Evolutionary conservation across 1,140 invertebrate species (phyloP).

Genomic region (Bathynomus jamesi): DNA sequence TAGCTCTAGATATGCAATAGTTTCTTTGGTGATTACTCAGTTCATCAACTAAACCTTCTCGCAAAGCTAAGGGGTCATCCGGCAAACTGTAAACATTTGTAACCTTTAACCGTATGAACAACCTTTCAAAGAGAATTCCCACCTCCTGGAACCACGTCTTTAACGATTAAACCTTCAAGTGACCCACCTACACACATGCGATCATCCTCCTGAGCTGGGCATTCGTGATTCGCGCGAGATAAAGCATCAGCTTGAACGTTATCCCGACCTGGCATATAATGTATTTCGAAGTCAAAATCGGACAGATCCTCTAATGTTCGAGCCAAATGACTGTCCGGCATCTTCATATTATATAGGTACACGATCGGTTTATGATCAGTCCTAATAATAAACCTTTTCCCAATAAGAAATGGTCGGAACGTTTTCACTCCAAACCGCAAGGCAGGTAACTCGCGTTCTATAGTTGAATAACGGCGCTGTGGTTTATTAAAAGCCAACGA

Average conservation of each 20-base stretch:
- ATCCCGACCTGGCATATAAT: background rate
- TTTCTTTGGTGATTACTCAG: background rate
- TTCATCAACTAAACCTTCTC: background rate
- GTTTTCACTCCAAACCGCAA: background rate
- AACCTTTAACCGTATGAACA: no score
- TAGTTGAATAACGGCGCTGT: background rate
- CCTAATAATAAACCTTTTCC: background rate
- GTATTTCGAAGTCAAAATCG: background rate
- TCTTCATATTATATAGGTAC: slow-evolving; percentile 4
- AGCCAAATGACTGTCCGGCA: background rate
- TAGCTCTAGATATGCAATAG: background rate
- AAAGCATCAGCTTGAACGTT: slow-evolving; percentile 1
- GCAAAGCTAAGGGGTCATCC: background rate
- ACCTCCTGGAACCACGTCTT: no score
- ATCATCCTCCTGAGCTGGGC: no score
- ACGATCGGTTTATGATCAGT: background rate
- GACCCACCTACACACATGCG: no score
- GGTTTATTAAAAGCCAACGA: background rate
- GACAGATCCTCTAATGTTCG: background rate
- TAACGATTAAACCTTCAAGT: no score
- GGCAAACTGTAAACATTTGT: no score
- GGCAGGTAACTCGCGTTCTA: background rate
- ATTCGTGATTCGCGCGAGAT: no score
- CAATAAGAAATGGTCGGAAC: background rate
- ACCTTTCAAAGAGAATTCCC: no score